Conservation (phyloP, 2,797 vertebrate genomes). For the Natrix natrix region DNA sequence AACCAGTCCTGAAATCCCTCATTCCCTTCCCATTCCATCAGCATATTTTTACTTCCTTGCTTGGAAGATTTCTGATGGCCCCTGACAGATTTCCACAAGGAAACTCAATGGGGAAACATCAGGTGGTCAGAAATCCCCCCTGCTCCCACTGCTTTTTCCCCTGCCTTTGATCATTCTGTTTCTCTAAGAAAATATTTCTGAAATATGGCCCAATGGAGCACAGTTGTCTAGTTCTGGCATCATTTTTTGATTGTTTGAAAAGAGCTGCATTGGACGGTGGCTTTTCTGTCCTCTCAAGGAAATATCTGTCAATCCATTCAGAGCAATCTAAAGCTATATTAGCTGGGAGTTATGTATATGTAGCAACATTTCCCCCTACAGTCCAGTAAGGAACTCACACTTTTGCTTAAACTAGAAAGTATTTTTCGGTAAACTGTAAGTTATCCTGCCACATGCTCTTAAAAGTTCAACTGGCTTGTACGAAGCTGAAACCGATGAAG, state of each 20-base stretch:
- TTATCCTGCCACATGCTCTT: not conserved
- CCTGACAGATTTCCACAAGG: not conserved
- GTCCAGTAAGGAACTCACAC: conserved; percentile 41
- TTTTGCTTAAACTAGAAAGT: fast-evolving
- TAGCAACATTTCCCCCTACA: conserved; percentile 63
- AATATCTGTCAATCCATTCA: not conserved
- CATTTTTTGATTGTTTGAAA: not conserved
- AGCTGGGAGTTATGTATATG: conserved; percentile 42
- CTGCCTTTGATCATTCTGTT: not conserved
- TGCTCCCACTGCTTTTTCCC: not conserved
- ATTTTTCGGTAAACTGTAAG: not conserved
- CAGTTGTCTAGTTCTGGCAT: not conserved
- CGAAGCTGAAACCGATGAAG: not conserved
- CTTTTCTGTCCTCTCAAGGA: not conserved
- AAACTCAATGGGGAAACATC: not conserved
- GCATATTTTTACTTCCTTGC: not conserved
- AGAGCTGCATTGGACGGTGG: not conserved
- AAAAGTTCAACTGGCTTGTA: not conserved
- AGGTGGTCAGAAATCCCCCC: not conserved
- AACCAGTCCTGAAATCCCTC: not conserved
- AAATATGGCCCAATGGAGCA: not conserved
- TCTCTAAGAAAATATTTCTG: not conserved
- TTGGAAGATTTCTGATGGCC: not conserved
- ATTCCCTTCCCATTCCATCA: not conserved
- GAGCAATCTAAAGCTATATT: conserved; percentile 34